A percentile compares a stretch with the other conserved stretches of the same genome.
These are phyloP conservation scores for Alectoris magna DNA, from an alignment of 2,797 vertebrate species.

Conservation along the genomic window DNA sequence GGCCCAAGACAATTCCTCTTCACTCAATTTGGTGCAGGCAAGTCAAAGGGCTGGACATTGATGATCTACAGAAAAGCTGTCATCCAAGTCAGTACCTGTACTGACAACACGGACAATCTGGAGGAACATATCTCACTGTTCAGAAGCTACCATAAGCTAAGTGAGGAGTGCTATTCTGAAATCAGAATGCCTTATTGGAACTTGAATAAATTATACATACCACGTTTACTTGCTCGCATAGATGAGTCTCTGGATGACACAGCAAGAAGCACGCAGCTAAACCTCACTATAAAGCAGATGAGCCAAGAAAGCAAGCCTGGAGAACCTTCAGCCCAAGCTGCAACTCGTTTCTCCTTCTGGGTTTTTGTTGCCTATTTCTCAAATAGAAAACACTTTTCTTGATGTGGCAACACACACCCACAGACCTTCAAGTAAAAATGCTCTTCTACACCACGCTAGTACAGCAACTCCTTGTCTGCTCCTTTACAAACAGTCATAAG, in stretches of 20 bases:
- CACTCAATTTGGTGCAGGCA: too few relatives aligned
- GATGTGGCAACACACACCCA: not conserved
- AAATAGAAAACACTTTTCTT: not conserved
- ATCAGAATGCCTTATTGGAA: not conserved
- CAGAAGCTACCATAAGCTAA: not conserved
- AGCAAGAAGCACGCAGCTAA: fast-evolving
- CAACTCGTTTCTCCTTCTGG: not conserved
- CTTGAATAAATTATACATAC: not conserved
- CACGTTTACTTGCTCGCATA: not conserved
- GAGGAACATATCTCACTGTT: not conserved
- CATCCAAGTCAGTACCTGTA: not conserved
- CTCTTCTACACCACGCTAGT: not conserved
- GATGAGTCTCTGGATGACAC: not conserved
- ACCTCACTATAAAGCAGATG: not conserved
- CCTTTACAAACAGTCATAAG: fast-evolving
- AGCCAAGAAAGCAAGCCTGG: not conserved
- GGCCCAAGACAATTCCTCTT: too few relatives aligned
- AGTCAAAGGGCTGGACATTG: too few relatives aligned
- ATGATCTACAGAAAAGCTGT: not conserved
- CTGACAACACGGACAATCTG: fast-evolving
- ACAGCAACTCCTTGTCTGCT: not conserved
- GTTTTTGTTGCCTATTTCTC: not conserved
- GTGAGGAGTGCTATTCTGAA: not conserved
- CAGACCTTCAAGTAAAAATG: not conserved
- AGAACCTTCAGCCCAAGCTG: not conserved